Percentiles rank a stretch among this genome's conserved stretches.
Conservation (phyloP, 2,797 vertebrate species). For the Amblyopsis hoosieri region DNA sequence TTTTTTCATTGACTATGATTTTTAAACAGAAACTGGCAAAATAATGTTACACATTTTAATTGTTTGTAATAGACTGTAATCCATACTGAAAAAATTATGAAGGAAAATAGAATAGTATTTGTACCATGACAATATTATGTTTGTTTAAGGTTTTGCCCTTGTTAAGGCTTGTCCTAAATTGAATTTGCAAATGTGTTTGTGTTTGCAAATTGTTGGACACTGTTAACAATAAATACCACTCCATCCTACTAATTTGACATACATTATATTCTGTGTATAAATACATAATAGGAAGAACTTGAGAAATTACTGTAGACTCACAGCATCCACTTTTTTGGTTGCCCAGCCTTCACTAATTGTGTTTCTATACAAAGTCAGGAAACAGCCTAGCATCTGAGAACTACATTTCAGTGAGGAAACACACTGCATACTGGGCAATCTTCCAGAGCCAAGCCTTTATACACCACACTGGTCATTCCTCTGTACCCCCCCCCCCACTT, state of each 20-base stretch:
- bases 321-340: slow-evolving; percentile 27
- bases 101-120: not conserved
- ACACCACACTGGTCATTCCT: slow-evolving; percentile 13
- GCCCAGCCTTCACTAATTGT: slow-evolving; percentile 66
- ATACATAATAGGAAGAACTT: slow-evolving; percentile 42
- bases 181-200: not conserved
- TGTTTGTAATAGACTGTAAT: not conserved
- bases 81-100: not conserved
- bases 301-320: slow-evolving; percentile 55
- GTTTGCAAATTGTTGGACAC: slow-evolving; percentile 5
- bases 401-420: slow-evolving; percentile 67
- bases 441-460: slow-evolving; percentile 49
- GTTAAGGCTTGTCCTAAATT: slow-evolving; percentile 1
- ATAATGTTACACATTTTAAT: slow-evolving; percentile 10
- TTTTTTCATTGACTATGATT: slow-evolving; percentile 10
- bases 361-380: slow-evolving; percentile 83
- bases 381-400: slow-evolving; percentile 69
- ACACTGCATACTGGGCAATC: slow-evolving; percentile 55
- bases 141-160: not conserved
- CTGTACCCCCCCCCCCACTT: slow-evolving; percentile 12
- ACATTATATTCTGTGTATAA: slow-evolving; percentile 4
- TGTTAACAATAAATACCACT: slow-evolving; percentile 32
- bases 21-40: slow-evolving; percentile 14
- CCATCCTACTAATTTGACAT: slow-evolving; percentile 12
- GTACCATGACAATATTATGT: not conserved